These are phyloP conservation scores for Chamaetylas fuelleborni DNA, from an alignment of 2,113 vertebrate genomes.

Conservation along the genomic window DNA sequence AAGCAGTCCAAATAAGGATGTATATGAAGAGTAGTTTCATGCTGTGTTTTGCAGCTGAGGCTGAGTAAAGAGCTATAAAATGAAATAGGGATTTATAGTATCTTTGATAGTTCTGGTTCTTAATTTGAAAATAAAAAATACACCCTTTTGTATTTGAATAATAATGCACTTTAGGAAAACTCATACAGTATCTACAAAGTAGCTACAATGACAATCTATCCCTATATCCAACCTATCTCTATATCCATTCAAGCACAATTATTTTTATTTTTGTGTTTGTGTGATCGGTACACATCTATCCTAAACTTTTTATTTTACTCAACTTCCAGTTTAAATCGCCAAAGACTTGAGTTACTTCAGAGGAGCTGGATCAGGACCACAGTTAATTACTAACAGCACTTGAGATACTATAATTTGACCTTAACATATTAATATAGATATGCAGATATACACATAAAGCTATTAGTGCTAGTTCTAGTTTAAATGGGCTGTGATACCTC, in stretches of 20 bases:
- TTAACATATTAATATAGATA: not conserved
- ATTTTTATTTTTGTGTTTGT: not conserved
- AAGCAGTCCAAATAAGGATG: not conserved
- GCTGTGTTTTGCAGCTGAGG: not conserved
- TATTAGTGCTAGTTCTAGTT: not conserved
- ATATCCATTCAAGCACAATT: not conserved
- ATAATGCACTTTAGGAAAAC: not conserved
- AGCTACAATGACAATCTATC: not conserved
- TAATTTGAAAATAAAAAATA: not conserved
- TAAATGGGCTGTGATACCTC: not conserved
- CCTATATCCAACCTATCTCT: not conserved
- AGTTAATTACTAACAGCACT: not conserved
- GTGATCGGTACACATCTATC: not conserved
- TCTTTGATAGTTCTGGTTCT: not conserved
- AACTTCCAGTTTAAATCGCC: not conserved
- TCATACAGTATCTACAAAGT: rapidly evolving
- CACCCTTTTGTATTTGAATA: not conserved
- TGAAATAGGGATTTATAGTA: not conserved
- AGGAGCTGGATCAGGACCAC: not conserved
- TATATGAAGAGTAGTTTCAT: not conserved
- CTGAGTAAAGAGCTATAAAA: not conserved
- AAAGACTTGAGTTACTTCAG: not conserved
- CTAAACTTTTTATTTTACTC: not conserved
- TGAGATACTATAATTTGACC: not conserved
- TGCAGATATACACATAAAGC: not conserved